Base-by-base conservation (phyloP, 1,140 invertebrate genomes). In the Reticulitermes speratus region DNA sequence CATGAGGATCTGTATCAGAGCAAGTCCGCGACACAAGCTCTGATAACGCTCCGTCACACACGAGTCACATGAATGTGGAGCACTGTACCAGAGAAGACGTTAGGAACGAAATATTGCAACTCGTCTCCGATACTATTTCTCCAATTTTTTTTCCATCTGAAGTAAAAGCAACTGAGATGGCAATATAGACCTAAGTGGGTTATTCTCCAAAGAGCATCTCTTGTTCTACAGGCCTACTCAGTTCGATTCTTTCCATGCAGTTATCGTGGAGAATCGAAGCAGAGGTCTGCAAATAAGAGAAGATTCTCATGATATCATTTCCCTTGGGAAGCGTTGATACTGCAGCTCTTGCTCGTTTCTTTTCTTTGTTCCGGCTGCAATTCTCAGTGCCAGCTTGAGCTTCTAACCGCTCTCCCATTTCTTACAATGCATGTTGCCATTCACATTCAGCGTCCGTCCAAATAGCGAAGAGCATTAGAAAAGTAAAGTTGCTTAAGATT, bases 131-230 rank as follows among this genome's bases (percentile, higher is more conserved):
- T 30, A 75, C 16, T 75, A 25, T 75, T 30, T 11, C 65, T 75
- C 25, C 21, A 23, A 23, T 65, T 65, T 8, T 65, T 65, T 75
- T 30, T 75, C 25, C 65, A 75, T 75, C 16, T 30, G 25, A 75
- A 75, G 7, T 30, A 75, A 75, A 75, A 75, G 65, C 65, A 75
- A 75, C 59, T 65, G 59, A 65, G 21, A 65, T 65, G 16, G 21
- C 59, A 65, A 65, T 65, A 65, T 23, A 65, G 65, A 30, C 25
- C 65, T 30, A 75, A 75, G n/a, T 75, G 65, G 65, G 65, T 75
- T 75, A 75, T 75, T 75, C 65, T 30, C 65, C n/a, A 75, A 75
- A 30, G 65, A 75, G 65, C 65, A 75, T 75, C 65, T 30, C 65
- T 75, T 75, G 9, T 25, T 75, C 65, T 25, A 75, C 38, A 38